Percentiles rank a stretch among this genome's conserved stretches.
Conservation (phyloP, 1,140 invertebrate genomes). For the Cyclina sinensis region DNA sequence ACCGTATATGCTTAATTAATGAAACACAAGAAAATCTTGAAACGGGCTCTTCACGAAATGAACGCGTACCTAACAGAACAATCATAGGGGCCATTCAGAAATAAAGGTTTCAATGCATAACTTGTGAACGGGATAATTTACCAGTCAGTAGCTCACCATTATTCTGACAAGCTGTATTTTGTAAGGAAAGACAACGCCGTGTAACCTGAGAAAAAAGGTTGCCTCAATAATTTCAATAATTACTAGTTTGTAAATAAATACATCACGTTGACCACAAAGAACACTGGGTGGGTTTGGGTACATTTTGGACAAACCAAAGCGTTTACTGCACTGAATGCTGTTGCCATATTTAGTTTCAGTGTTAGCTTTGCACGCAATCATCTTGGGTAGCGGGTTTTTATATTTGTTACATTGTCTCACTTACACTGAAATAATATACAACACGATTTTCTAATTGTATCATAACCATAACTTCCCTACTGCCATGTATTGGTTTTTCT, state of each 20-base stretch:
- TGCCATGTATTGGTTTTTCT: too few relatives aligned
- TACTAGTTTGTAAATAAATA: conserved; percentile 60
- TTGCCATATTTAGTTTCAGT: conserved; percentile 58
- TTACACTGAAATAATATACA: conserved; percentile 25
- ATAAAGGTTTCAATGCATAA: conserved; percentile 43
- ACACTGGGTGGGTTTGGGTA: conserved; percentile 40
- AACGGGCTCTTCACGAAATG: conserved; percentile 32
- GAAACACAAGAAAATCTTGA: conserved; percentile 64
- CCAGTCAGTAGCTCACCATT: conserved; percentile 1
- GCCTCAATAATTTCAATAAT: conserved; percentile 67
- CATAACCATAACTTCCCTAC: too few relatives aligned
- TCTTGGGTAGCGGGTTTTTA: conserved; percentile 31
- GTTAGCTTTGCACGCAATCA: conserved; percentile 56
- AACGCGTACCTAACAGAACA: conserved; percentile 23
- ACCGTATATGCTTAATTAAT: conserved; percentile 61
- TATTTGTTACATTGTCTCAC: conserved; percentile 31
- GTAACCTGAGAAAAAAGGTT: conserved; percentile 53
- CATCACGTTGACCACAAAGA: conserved; percentile 66
- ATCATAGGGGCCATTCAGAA: conserved; percentile 33
- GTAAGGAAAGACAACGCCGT: conserved; percentile 62
- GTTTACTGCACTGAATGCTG: conserved; percentile 49
- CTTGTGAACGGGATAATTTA: conserved; percentile 45
- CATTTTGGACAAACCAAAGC: conserved; percentile 25
- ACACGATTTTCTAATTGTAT: not conserved
- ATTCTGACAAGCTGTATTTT: conserved; percentile 64